Base-by-base conservation (phyloP, 2,888 invertebrate species). In the Seira sanloemensis region DNA sequence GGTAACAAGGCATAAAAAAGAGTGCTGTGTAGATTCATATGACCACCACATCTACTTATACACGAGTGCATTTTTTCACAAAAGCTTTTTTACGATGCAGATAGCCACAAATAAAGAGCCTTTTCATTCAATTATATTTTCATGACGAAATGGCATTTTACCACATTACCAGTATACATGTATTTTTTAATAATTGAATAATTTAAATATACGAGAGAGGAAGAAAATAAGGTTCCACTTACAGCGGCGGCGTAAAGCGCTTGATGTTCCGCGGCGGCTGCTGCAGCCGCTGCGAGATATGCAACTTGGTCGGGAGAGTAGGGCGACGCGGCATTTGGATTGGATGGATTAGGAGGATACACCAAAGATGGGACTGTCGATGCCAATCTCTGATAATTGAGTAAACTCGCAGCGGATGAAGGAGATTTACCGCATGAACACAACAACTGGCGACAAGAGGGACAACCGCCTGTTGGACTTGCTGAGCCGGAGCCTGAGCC, bases 331-430 rank as follows among this genome's bases (percentile, higher is more conserved):
- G 88, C 84, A 79, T 86, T 86, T 54, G 85, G 84, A 69, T 86
- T 85, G 78, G 86, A 86, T 73, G 88, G 87, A 85, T 87, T 87
- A 77, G 82, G 77, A 67, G 86, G 88, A 87, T 89, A 89, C 71
- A 89, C 88, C 86, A 89, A 88, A 86, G 88, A 88, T 86, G 89
- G 89, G 84, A 89, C 89, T 85, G 88, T 86, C 74, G 89, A 88
- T 86, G 89, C 89, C 88, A 88, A 91, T 90, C 86, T 90, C 89
- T 80, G 92, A 90, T 84, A 93, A 85, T 88, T 88, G 84, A 89
- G 88, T 84, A 90, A 81, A 82, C 88, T 92, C 79, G 93, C 91
- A 84, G 37, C 37, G 65, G 83, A 78, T 9, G 37, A 37, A 66
- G 93, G 92, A 78, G 92, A 86, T 84, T 86, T 87, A 79, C 86